Conservation (phyloP, 1,140 invertebrate species). For the Sinonovacula constricta region DNA sequence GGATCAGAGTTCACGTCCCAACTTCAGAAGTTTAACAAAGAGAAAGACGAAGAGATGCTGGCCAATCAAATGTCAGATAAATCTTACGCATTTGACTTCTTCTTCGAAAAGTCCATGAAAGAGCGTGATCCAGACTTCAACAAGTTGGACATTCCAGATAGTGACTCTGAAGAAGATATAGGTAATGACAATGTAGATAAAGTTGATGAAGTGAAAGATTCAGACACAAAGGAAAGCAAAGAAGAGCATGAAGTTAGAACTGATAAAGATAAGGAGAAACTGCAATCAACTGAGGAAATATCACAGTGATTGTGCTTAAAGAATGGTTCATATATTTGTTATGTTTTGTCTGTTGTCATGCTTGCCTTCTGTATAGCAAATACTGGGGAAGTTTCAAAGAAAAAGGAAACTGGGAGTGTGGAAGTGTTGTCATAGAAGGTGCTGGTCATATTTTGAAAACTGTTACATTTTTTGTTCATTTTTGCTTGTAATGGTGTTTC, state of each 20-base stretch:
- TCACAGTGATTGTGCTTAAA: too few relatives aligned
- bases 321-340: too few relatives aligned
- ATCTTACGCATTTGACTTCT: conserved; percentile 74
- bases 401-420: too few relatives aligned
- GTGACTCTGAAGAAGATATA: conserved; percentile 58
- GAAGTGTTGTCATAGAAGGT: too few relatives aligned
- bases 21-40: conserved; percentile 69
- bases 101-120: conserved; percentile 69
- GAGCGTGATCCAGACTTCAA: conserved; percentile 39
- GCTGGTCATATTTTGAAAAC: too few relatives aligned
- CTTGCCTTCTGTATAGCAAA: too few relatives aligned
- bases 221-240: not conserved
- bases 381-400: too few relatives aligned
- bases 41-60: conserved; percentile 59
- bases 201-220: not conserved
- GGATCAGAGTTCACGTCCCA: conserved; percentile 72
- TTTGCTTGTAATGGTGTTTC: too few relatives aligned
- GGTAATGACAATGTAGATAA: conserved; percentile 35
- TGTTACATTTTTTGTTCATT: too few relatives aligned
- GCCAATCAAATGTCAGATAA: conserved; percentile 54
- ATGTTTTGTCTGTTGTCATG: too few relatives aligned
- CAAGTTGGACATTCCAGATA: conserved; percentile 52
- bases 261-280: not conserved
- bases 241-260: not conserved
- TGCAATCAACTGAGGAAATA: too few relatives aligned